Percentiles rank a stretch among this genome's conserved stretches.
Conservation (phyloP, 2,113 vertebrate genomes). For the Protobothrops flavoviridis region DNA sequence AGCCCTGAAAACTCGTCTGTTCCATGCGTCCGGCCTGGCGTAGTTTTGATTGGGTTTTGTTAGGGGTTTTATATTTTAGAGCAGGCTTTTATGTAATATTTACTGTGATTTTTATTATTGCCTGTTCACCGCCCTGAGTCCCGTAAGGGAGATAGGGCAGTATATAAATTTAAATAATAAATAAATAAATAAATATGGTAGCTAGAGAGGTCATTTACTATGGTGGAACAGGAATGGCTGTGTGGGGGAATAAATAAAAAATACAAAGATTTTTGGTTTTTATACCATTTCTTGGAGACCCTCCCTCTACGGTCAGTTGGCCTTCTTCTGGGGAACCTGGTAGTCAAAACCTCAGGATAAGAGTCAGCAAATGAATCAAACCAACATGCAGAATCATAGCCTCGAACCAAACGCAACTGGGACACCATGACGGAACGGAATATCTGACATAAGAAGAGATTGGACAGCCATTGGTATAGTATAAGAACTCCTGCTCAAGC, state of each 20-base stretch:
- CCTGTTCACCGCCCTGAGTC: no score
- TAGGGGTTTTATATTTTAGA: no score
- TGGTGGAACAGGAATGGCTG: not conserved
- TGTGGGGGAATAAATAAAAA: not conserved
- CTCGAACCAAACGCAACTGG: not conserved
- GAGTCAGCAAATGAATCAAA: not conserved
- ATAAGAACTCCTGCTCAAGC: not conserved
- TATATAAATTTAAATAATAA: no score
- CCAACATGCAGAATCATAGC: not conserved
- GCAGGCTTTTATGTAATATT: no score
- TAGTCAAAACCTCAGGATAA: not conserved
- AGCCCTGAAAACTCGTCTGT: no score
- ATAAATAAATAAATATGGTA: no score
- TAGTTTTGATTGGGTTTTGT: no score
- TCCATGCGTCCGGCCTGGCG: no score
- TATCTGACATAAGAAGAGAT: not conserved
- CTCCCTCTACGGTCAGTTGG: not conserved
- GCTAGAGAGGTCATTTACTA: not conserved
- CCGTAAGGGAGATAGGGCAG: no score
- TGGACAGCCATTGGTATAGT: not conserved
- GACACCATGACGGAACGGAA: not conserved
- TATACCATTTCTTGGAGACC: not conserved
- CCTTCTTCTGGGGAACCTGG: not conserved
- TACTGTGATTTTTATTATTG: no score
- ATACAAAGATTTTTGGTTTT: not conserved